Percentiles rank a stretch among this genome's conserved stretches.
phyloP scores from a whole-genome alignment of 1,140 invertebrate species.

The Conus betulinus region DNA sequence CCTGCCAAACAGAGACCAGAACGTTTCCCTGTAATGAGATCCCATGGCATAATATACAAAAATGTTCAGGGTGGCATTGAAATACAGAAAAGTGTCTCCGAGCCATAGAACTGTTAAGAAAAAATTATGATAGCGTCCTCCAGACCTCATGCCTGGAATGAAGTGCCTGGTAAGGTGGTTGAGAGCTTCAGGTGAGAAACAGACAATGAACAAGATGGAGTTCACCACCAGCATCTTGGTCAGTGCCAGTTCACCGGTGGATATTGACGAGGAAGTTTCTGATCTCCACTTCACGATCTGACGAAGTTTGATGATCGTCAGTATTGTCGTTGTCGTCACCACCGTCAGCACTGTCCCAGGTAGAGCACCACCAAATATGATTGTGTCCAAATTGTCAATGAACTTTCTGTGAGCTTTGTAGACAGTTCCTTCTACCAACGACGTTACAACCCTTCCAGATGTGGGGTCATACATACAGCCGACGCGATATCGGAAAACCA shows the following conservation, averaged over 20 bases:
- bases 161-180: neutral
- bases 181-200: neutral
- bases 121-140: neutral
- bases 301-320: neutral
- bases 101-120: neutral
- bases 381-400: neutral
- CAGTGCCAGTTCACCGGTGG: neutral
- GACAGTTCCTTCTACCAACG: neutral
- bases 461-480: neutral
- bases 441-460: too few relatives aligned
- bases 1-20: too few relatives aligned
- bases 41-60: conserved; percentile 4
- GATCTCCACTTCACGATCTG: neutral
- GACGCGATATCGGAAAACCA: neutral
- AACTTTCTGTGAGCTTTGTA: neutral
- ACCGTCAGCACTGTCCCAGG: neutral
- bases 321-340: neutral
- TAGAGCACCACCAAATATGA: neutral
- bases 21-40: neutral
- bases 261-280: neutral
- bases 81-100: neutral
- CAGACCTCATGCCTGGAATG: neutral
- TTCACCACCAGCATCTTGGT: conserved; percentile 20
- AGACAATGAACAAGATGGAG: conserved; percentile 8
- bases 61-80: neutral